Percentiles rank a stretch among this genome's conserved stretches.
Evolutionary conservation across 2,113 vertebrate species (phyloP).

Genomic region (Osmerus eperlanus): DNA sequence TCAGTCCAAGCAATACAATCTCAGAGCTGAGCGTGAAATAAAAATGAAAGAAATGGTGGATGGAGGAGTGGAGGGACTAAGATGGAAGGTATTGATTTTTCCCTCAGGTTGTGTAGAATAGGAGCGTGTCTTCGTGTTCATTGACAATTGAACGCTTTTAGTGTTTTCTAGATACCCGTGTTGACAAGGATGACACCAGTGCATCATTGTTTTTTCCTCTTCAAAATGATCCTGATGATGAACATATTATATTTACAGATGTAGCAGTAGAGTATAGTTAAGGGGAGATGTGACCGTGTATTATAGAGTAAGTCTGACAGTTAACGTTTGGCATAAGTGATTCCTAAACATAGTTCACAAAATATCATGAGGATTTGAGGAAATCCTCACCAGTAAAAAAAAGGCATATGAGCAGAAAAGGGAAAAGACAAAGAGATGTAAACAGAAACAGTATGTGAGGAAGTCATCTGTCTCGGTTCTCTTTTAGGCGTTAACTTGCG

Average conservation of each 20-base stretch:
- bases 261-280: background rate
- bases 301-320: background rate
- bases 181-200: conserved; percentile 46
- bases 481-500: conserved; percentile 40
- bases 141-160: conserved; percentile 44
- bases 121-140: conserved; percentile 43
- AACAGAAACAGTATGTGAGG: background rate
- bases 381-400: conserved; percentile 36
- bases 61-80: conserved; percentile 15
- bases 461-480: conserved; percentile 39
- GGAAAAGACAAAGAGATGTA: background rate
- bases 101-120: conserved; percentile 47
- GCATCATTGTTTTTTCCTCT: conserved; percentile 21
- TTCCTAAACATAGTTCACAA: conserved; percentile 22
- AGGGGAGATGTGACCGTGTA: too few species aligned
- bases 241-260: background rate
- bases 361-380: conserved; percentile 30
- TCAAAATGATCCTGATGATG: conserved; percentile 13
- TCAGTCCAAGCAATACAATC: conserved; percentile 13
- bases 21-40: conserved; percentile 28
- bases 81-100: conserved; percentile 53
- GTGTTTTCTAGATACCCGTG: conserved; percentile 40
- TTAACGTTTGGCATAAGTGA: conserved; percentile 22
- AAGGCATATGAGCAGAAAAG: background rate
- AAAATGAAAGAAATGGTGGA: conserved; percentile 40